Evolutionary conservation across 1,140 invertebrate genomes (phyloP).

Genomic region (Penaeus indicus): DNA sequence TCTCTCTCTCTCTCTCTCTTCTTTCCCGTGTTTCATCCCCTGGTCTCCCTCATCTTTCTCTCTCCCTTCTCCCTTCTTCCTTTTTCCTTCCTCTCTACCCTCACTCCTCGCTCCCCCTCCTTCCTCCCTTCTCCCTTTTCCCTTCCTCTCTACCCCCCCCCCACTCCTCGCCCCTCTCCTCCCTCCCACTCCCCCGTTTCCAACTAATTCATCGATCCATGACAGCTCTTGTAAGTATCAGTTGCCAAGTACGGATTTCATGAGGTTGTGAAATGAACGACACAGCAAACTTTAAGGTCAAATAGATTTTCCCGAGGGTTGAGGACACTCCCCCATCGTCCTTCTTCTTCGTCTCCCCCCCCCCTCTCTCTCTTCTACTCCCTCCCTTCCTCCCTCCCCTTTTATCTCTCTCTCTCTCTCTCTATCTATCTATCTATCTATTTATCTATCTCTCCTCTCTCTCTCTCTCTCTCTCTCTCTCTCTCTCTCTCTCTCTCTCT

Average conservation of each 20-base stretch:
- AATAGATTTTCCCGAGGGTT: no score
- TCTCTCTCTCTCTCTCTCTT: background rate
- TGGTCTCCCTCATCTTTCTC: background rate
- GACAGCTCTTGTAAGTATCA: no score
- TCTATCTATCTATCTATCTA: slow-evolving; percentile 8
- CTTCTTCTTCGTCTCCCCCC: background rate
- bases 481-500: background rate
- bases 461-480: background rate
- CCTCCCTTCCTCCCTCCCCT: background rate
- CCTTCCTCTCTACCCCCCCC: background rate
- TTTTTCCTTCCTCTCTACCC: background rate
- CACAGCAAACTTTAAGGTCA: no score
- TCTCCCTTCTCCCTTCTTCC: background rate
- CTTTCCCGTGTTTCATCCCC: background rate
- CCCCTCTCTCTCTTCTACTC: background rate
- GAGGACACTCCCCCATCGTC: background rate
- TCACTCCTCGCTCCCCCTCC: background rate
- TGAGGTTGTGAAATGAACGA: no score
- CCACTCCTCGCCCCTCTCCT: background rate
- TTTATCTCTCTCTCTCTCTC: background rate
- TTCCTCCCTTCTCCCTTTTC: background rate
- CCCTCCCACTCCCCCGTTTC: background rate
- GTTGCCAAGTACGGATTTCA: no score
- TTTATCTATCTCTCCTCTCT: background rate
- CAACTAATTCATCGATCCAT: no score